Base-by-base conservation (phyloP, 23 tunicate genomes). In the Aplidium turbinatum region DNA sequence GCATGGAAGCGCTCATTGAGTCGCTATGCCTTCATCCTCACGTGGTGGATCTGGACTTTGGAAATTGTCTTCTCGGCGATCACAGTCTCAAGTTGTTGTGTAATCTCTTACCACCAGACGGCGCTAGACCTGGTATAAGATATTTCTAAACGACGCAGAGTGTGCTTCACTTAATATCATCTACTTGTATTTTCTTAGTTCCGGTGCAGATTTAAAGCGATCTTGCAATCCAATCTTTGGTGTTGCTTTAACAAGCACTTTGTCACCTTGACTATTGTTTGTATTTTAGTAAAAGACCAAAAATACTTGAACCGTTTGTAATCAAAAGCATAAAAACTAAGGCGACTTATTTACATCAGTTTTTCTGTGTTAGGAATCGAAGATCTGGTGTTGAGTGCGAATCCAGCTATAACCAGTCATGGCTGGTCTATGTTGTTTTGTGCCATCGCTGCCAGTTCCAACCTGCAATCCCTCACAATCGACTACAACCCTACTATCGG, bases 401-500 rank as follows among this genome's bases (percentile, higher is more conserved):
- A 82, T 35, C 61, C 87, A 47, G 33, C 48, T 0, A 74, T 82
- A 9, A 58, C 87, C 21, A 21, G 31, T 11, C 2, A 5, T 3
- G 87, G 87, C 19, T 82, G 87, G 87, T 82, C 87, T 18, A 39
- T 39, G 11, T 48, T 82, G 29, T 82, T 82, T 30, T 82, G 87
- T 33, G 80, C 87, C 47, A 73, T 82, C 26, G 58, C 87, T 18
- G 73, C 87, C 18, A 82, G 87, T 47, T 82, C 87, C 6, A 38
- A 72, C 25, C 39, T 82, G 2, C 45, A 52, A 47, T 52, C 73
- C 5, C 47, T 82, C 2, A 82, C 58, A 24, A 27, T 82, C 1
- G 87, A 82, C 64, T 82, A 82, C 62, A 82, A 82, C 63, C 80
- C 80, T 47, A 30, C 45, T 22, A 74, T 82, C 27, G 80, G 87